Evolutionary conservation across 2,888 invertebrate genomes (phyloP), one percentile per base, ranked within the genome.

Genomic region (Psylliodes chrysocephalus): DNA sequence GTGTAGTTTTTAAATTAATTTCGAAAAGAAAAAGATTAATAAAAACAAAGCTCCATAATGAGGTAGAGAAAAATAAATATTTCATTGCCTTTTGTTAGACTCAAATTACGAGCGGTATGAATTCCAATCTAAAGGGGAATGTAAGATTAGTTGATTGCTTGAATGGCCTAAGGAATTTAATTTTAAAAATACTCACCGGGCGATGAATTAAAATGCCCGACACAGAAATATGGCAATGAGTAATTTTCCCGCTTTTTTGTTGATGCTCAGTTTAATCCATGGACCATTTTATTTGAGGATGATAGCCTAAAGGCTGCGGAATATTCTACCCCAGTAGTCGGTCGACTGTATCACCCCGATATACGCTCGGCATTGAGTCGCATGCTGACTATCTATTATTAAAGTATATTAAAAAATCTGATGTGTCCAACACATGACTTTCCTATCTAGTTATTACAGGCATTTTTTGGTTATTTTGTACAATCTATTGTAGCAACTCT

Each of bases 131-230:
- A 57, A 47, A 47, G 33, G 44, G 56, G 47, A 35, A 12, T 47
- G 14, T 22, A 47, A 47, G 47, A 57, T 57, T 47, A 14, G 57
- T 47, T 35, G 35, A 25, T 33, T 47, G 57, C 46, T 30, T 35
- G 47, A 57, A 47, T 56, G 30, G 46, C 44, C 28, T 4, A 12
- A 56, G 57, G 57, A 57, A 57, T 47, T 57, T 57, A 35, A 57
- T 57, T 57, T 57, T 57, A 57, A 57, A 57, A 57, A 57, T 57
- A 57, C 35, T 57, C 55, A 25, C 46, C 22, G 28, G 5, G 19
- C 35, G 2, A 10, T 33, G n/a, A 47, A 47, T 33, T 56, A 33
- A 46, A 56, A 33, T 30, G 14, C 33, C 12, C 17, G 18, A 17
- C 28, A 28, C n/a, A 15, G 42, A 44, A 44, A 44, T 44, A 46